These are phyloP conservation scores for Pituophis catenifer DNA, from an alignment of 2,113 vertebrate genomes.

Conservation along the genomic window DNA sequence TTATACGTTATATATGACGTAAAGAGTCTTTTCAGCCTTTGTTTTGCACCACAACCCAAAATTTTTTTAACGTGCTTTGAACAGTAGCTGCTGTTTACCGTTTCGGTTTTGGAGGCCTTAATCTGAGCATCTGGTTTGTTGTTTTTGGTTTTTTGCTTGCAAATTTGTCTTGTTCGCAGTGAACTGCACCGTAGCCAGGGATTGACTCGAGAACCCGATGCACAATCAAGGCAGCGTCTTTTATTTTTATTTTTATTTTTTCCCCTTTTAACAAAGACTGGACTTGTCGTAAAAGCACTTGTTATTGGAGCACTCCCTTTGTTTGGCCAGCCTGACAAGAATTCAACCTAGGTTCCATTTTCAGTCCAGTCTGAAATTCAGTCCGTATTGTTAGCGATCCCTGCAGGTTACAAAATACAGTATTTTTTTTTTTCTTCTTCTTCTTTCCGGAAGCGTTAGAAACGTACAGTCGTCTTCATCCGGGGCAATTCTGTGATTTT, in stretches of 20 bases:
- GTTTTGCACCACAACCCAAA: background rate
- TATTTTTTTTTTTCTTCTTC: background rate
- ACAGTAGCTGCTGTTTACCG: background rate
- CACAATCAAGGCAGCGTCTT: background rate
- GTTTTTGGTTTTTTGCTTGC: background rate
- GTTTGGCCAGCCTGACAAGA: background rate
- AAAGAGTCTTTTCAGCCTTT: background rate
- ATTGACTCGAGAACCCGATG: conserved; percentile 1
- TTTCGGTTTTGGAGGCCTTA: background rate
- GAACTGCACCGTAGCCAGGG: background rate
- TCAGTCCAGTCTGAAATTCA: background rate
- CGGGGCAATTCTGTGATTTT: background rate
- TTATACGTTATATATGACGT: background rate
- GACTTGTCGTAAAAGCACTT: background rate
- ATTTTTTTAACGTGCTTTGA: background rate
- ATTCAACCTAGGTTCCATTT: background rate
- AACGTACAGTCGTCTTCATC: background rate
- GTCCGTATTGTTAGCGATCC: too few species aligned
- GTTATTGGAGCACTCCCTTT: background rate
- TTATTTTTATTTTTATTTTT: background rate
- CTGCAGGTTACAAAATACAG: background rate
- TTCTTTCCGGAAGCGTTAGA: background rate
- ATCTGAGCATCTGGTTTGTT: background rate
- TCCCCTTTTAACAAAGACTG: background rate
- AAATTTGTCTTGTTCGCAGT: conserved; percentile 20